Evolutionary conservation across 2,888 invertebrate genomes (phyloP).

Genomic region (Nemurella pictetii): DNA sequence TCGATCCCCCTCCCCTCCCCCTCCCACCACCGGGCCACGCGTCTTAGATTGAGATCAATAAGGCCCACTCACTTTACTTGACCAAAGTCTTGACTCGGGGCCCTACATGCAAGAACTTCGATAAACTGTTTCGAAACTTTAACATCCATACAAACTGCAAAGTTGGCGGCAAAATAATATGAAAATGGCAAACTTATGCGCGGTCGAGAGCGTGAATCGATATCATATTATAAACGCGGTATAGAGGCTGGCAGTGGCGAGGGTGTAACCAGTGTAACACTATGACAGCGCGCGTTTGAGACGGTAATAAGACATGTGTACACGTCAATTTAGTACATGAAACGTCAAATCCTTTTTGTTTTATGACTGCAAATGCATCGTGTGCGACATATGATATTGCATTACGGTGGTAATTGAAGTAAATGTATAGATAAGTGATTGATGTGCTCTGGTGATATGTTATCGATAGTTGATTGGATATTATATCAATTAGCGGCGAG

Average conservation of each 20-base stretch:
- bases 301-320: background rate
- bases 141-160: background rate
- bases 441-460: background rate
- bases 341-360: background rate
- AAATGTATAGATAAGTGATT: background rate
- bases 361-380: background rate
- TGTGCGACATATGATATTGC: background rate
- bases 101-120: background rate
- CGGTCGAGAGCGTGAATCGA: background rate
- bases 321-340: background rate
- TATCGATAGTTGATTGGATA: constrained; percentile 9
- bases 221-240: background rate
- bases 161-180: background rate
- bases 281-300: background rate
- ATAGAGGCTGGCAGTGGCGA: background rate
- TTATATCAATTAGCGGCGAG: background rate
- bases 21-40: background rate
- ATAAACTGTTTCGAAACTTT: background rate
- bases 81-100: background rate
- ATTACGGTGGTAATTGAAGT: background rate
- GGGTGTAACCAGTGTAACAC: no score
- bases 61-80: background rate
- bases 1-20: background rate
- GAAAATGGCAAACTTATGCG: background rate
- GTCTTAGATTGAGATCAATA: background rate